Base-by-base conservation (phyloP, 2,797 vertebrate species). In the Lateolabrax maculatus region DNA sequence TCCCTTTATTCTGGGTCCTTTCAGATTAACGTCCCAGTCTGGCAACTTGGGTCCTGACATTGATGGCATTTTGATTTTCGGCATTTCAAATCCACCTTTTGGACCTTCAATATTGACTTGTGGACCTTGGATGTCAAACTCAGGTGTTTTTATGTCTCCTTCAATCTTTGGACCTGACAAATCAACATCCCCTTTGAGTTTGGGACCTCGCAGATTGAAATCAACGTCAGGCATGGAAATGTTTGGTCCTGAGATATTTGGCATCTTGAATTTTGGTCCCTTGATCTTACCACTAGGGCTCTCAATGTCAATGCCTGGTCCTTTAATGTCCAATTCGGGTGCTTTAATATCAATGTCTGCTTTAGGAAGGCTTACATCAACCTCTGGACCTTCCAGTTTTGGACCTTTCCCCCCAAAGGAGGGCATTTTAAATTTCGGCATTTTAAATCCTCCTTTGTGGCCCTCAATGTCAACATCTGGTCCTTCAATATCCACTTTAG, bases 351-450 rank as follows among this genome's bases (percentile, higher is more conserved):
- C 52, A 23, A 79, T 18, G 11, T 56, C 11, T 3, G 55, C 37
- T 36, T 79, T 55, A 0, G 77, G 70, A 2, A 67, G 29, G 1
- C 18, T 53, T 0, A 79, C 2, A 53, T 79, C 62, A 53, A 46
- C 9, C 9, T 81, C 49, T 21, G 58, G 44, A 37, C 10, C 11
- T 1, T 65, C 60, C 0, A 51, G 1, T 6, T 72, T 64, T 34
- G 25, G n/a, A 29, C 49, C 49, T 25, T 12, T 27, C 5, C 25
- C 0, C 9, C 41, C 52, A 21, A 72, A 18, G 9, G 77, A 71
- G 18, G 83, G 74, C 13, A 95, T 90, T 84, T 95, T 96, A 31
- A 96, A 90, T 87, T 96, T 96, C 0, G 74, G 39, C 92, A 93
- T 66, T 95, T 96, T 16, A 4, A 85, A 64, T 60, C 93, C 87